Base-by-base conservation (phyloP, 2,113 vertebrate species). In the Glaucidium brasilianum region DNA sequence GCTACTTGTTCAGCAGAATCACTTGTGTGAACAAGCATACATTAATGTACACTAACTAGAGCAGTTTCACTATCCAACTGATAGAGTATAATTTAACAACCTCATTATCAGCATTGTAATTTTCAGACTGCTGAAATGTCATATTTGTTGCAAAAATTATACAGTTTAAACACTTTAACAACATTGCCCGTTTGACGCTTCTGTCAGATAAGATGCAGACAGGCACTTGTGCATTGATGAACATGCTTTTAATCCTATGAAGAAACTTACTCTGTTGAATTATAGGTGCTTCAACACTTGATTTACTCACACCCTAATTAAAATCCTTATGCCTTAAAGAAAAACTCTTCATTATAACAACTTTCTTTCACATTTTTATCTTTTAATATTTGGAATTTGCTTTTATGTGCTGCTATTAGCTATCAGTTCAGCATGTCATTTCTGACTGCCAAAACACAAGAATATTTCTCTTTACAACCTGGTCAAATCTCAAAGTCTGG, bases 21-120 rank as follows among this genome's bases (percentile, higher is more conserved):
- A 92, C 98, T 97, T 98, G 98, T 98, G 97, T 95, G 98, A 98
- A 98, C 98, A 98, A 97, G 98, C 96, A 97, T 6, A 95, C 93
- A 97, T 97, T 98, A 96, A 96, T 75, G 97, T 97, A 97, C 75
- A 89, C 92, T 91, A 96, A 95, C 94, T 94, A 94, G 35, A 96
- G 90, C 90, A 95, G 93, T 96, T 97, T 98, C 91, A 91, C 96
- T 97, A 90, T 93, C 96, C 91, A 97, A 96, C 97, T 97, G 96
- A 98, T 95, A 97, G 96, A 98, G 97, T 96, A 90, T 97, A 98
- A 98, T 98, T 98, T 98, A 97, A 98, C 96, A 93, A 93, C 90
- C 96, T 96, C 97, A 97, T 98, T 98, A 98, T 97, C 83, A 96
- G 95, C 89, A 79, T 53, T 95, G 96, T 97, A 97, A 97, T 98